Evolutionary conservation across 1,140 invertebrate genomes (phyloP), one percentile per base, ranked within the genome.

Genomic region (Bombus polaris): DNA sequence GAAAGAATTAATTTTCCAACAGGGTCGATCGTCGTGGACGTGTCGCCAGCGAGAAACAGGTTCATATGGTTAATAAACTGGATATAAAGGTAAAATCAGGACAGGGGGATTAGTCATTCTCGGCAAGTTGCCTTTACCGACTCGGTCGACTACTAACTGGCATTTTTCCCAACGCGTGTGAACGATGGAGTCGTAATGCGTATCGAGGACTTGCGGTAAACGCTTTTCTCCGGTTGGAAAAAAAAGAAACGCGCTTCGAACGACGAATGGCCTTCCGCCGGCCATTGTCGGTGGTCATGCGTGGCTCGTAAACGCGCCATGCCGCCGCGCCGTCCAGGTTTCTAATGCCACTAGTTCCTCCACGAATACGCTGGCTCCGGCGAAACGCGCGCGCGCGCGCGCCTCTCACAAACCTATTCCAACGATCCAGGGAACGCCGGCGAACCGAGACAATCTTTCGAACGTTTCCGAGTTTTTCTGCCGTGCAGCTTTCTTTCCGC

Each of bases 211-310:
- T 89, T 82, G 84, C 87, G 81, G 76, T 85, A 87, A 78, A 88
- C 82, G 85, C 68, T 90, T 90, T 90, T 80, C 88, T 85, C 88
- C 70, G 70, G 32, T 32, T 37, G 39, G 74, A 86, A 82, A 85
- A 74, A 88, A 85, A 82, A 90, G 88, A 68, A 81, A 90, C 70
- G 86, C 89, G 84, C 83, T 35, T 88, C 87, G 76, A 89, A 80
- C 86, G 83, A 81, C 82, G 72, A 90, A 90, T 88, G 83, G 86
- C 83, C 89, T 90, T 88, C 89, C 88, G 82, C 86, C 81, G 81
- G 78, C 75, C 87, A 91, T 91, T 91, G 90, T 91, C 89, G 85
- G 90, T 83, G 89, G 90, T 91, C 90, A 91, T 91, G 90, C 90
- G 72, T 90, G 72, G 82, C 86, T 91, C 90, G 88, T 91, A 91